phyloP scores from a whole-genome alignment of 2,888 invertebrate species.

The Deilephila elpenor region DNA sequence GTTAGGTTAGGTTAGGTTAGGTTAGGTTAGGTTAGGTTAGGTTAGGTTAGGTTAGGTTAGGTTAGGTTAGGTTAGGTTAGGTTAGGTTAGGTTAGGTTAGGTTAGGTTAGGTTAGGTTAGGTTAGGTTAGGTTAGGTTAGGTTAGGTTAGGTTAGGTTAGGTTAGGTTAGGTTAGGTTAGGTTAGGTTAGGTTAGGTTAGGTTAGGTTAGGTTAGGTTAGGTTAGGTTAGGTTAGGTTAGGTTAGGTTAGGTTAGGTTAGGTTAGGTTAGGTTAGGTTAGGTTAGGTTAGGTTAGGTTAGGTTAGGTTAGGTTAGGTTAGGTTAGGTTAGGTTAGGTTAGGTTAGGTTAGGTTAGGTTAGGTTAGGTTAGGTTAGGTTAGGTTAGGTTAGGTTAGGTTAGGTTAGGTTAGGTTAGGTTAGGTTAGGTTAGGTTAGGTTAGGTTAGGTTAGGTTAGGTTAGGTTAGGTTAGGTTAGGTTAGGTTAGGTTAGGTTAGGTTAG shows the following conservation, averaged over 20 bases:
- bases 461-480: conserved; percentile 15
- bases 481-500: conserved; percentile 15
- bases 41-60: conserved; percentile 15
- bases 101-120: conserved; percentile 15
- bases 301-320: conserved; percentile 15
- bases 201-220: conserved; percentile 15
- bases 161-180: conserved; percentile 15
- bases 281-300: conserved; percentile 15
- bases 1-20: conserved; percentile 26
- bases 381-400: conserved; percentile 15
- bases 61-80: conserved; percentile 15
- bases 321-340: conserved; percentile 15
- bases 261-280: conserved; percentile 15
- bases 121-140: conserved; percentile 15
- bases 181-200: conserved; percentile 15
- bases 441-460: conserved; percentile 15
- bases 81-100: conserved; percentile 15
- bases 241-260: conserved; percentile 15
- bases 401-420: conserved; percentile 15
- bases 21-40: conserved; percentile 20
- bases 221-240: conserved; percentile 15
- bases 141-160: conserved; percentile 15
- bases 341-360: conserved; percentile 15
- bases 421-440: conserved; percentile 15
- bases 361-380: conserved; percentile 15